Conservation (phyloP, 2,888 invertebrate genomes). For the Nebria salina region DNA sequence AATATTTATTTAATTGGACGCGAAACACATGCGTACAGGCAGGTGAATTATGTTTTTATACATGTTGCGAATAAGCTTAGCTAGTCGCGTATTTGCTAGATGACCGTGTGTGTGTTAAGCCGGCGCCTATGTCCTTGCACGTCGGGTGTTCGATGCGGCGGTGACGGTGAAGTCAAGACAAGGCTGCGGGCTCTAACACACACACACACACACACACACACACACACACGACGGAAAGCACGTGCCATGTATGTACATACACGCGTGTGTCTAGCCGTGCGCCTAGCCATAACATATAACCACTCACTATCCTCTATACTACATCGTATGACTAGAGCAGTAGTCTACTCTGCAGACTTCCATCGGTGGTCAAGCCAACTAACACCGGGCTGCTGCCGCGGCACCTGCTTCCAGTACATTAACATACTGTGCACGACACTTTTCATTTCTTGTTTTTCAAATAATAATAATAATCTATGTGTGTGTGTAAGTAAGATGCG, state of each 20-base stretch:
- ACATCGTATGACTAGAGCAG: background rate
- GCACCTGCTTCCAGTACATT: background rate
- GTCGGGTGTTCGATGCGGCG: background rate
- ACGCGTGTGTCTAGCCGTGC: background rate
- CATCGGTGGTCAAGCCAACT: background rate
- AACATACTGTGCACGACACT: background rate
- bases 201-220: slow-evolving; percentile 7
- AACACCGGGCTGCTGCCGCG: background rate
- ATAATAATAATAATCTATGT: background rate
- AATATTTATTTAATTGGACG: background rate
- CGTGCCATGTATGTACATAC: background rate
- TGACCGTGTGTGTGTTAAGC: background rate
- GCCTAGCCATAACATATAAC: background rate
- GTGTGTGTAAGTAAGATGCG: slow-evolving; percentile 2
- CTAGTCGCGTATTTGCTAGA: background rate
- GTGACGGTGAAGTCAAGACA: background rate
- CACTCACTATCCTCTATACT: too few relatives aligned
- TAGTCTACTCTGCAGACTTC: background rate
- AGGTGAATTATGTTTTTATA: background rate
- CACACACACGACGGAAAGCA: background rate
- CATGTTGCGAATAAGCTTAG: background rate
- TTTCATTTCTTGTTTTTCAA: slow-evolving; percentile 2
- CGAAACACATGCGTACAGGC: background rate
- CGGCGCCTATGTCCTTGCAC: slow-evolving; percentile 2
- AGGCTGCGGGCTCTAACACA: slow-evolving; percentile 4